phyloP scores from a whole-genome alignment of 2,888 invertebrate species.

The Tricholauxania praeusta region DNA sequence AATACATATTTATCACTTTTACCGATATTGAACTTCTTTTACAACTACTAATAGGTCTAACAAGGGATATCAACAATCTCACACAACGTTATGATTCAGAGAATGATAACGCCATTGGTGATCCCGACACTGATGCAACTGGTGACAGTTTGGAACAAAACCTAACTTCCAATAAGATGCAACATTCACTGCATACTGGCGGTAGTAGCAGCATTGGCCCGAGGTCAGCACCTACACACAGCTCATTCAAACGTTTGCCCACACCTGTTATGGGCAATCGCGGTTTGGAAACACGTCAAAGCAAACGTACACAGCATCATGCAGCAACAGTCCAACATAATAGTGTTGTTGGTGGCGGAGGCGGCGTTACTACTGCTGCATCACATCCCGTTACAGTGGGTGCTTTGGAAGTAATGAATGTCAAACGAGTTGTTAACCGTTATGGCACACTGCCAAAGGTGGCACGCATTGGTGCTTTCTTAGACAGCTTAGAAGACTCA shows the following conservation, averaged over 20 bases:
- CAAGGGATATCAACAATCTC: slow-evolving; percentile 65
- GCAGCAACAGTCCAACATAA: slow-evolving; percentile 50
- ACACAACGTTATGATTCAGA: slow-evolving; percentile 68
- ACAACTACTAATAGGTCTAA: slow-evolving; percentile 57
- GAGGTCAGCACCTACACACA: slow-evolving; percentile 66
- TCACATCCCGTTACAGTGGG: slow-evolving; percentile 81
- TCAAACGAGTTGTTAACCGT: slow-evolving; percentile 92
- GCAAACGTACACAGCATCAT: slow-evolving; percentile 70
- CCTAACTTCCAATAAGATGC: slow-evolving; percentile 65
- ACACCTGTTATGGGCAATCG: slow-evolving; percentile 74
- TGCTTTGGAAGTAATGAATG: slow-evolving; percentile 95
- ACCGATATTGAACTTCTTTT: slow-evolving; percentile 11
- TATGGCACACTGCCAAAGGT: slow-evolving; percentile 98
- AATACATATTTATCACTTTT: neutral
- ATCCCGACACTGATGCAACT: slow-evolving; percentile 83
- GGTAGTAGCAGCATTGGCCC: slow-evolving; percentile 54
- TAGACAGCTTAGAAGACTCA: slow-evolving; percentile 91
- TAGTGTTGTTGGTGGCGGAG: slow-evolving; percentile 45
- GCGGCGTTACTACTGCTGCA: slow-evolving; percentile 38
- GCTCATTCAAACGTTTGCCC: slow-evolving; percentile 70
- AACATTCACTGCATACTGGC: slow-evolving; percentile 67
- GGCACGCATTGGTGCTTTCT: slow-evolving; percentile 94
- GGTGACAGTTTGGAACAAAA: slow-evolving; percentile 69
- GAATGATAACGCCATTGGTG: slow-evolving; percentile 71
- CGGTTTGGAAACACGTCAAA: slow-evolving; percentile 73